Base-by-base conservation (phyloP, 92 coral and sea anemone species). In the Zoanthus gigantus region DNA sequence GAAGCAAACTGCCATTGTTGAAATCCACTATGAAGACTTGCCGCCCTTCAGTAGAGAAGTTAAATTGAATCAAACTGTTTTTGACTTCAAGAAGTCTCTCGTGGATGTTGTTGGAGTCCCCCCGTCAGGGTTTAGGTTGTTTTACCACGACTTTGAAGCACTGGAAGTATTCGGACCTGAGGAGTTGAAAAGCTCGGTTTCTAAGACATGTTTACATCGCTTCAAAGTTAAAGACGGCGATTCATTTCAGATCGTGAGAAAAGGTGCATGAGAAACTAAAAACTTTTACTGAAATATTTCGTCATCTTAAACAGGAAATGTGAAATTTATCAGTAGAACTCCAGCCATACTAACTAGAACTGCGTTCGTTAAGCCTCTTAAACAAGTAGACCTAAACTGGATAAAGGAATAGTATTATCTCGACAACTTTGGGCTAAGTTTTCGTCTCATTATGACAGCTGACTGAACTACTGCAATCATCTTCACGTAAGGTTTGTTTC, bases 181-280 rank as follows among this genome's bases (percentile, higher is more conserved):
- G 30, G 94, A 92, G 45, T 90, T 97, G 92, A 87, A 71, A 8
- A 56, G 75, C 28, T 88, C 10, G 29, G 90, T 88, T 28, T n/a
- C 63, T 6, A 85, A 92, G 45, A n/a, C 87, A 17, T 47, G 18
- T 81, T 83, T 97, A 60, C 80, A 89, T 72, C 88, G 90, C 7
- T 97, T 92, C 79, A 89, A 88, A 15, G 91, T 97, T 69, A 84
- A 89, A 30, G 98, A 95, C 78, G 99, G 99, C 0, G 97, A 95
- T 85, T 96, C 93, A 79, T 90, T 97, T 30, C 93, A 90, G 74
- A 85, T 97, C 10, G 71, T 89, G 82, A 87, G 85, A 34, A 88
- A 69, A 69, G 46, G 9, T 31, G 56, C 1, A 11, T 50, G 12
- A 50, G 7, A 50, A 50, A 11, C 12, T 50, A 11, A 50, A 50